Conservation (phyloP, 2,797 vertebrate species). For the Rhinoraja longicauda region DNA sequence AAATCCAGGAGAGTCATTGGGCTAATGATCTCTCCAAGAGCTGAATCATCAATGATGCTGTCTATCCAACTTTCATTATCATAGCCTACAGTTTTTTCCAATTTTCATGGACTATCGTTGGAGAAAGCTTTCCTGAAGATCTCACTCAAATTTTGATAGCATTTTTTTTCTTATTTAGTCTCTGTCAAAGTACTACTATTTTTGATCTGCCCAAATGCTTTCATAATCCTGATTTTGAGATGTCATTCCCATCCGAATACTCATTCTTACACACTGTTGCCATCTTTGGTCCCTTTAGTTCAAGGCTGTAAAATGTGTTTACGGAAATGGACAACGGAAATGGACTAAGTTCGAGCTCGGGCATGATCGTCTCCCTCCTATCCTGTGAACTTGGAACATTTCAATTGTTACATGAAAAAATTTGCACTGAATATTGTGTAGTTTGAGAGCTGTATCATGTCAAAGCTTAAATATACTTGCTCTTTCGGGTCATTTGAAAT, state of each 20-base stretch:
- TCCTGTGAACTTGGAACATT: not conserved
- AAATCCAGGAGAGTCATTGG: not conserved
- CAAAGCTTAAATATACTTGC: not conserved
- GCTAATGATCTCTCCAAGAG: not conserved
- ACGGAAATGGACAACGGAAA: not conserved
- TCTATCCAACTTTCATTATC: not conserved
- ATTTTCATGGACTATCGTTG: not conserved
- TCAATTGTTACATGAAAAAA: not conserved
- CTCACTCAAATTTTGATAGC: not conserved
- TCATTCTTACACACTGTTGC: not conserved
- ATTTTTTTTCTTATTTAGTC: not conserved
- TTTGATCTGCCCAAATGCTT: not conserved
- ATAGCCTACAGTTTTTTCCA: not conserved
- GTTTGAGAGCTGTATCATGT: not conserved
- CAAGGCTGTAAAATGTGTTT: not conserved
- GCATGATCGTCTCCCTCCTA: not conserved
- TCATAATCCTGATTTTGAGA: not conserved
- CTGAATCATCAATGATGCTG: not conserved
- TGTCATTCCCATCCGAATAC: not conserved
- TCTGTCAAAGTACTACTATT: not conserved
- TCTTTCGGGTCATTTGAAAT: not conserved
- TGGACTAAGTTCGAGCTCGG: not conserved
- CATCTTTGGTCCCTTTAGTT: not conserved
- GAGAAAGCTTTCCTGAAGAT: not conserved
- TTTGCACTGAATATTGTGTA: not conserved